phyloP scores from a whole-genome alignment of 2,797 vertebrate genomes.

The Arnoldichthys spilopterus region DNA sequence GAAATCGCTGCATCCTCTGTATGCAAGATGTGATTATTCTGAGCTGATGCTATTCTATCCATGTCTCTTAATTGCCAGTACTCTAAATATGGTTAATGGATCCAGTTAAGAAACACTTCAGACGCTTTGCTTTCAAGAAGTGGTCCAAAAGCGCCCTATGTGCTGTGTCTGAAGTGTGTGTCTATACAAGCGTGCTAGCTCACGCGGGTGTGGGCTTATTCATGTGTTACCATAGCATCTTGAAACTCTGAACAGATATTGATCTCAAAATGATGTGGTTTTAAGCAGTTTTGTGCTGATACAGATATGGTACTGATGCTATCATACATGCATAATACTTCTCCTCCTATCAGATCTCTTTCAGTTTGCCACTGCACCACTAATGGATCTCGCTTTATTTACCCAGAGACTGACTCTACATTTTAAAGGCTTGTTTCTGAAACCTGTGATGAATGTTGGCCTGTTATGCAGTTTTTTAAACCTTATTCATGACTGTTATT shows the following conservation, averaged over 20 bases:
- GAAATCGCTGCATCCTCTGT: background rate
- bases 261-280: slow-evolving; percentile 13
- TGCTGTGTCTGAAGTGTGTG: background rate
- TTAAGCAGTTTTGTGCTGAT: background rate
- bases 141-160: background rate
- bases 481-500: background rate
- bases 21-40: background rate
- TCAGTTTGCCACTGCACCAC: background rate
- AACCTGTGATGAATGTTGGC: background rate
- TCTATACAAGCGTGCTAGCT: background rate
- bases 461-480: background rate
- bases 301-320: slow-evolving; percentile 36
- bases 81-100: background rate
- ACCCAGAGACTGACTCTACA: background rate
- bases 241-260: background rate
- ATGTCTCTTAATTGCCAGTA: background rate
- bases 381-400: background rate
- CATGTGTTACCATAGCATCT: background rate
- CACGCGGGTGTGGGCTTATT: background rate
- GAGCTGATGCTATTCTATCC: background rate
- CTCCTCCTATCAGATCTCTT: background rate
- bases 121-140: background rate
- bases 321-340: background rate
- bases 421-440: background rate
- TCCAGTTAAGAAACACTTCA: background rate